Base-by-base conservation (phyloP, 2,888 invertebrate genomes). In the Acronicta alni region DNA sequence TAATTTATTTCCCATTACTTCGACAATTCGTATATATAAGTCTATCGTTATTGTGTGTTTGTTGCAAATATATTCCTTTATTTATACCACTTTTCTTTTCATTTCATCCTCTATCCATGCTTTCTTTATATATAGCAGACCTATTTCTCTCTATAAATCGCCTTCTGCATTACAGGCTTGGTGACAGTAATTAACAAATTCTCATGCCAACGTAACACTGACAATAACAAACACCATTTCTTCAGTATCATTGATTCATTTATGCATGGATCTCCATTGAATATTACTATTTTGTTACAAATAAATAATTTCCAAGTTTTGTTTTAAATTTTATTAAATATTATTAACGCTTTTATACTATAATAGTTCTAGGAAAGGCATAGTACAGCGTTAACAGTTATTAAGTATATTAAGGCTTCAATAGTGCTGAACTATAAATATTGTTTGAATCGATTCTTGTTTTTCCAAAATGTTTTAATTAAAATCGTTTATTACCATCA, bases 31-130 rank as follows among this genome's bases (percentile, higher is more conserved):
- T 87, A 85, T 89, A 85, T 89, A 86, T 92, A 89, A 92, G 87
- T 88, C 83, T 88, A 85, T 90, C 91, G 93, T 93, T 92, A 92
- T 81, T 88, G 89, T 91, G 93, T 93, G 93, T 93, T 92, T 92
- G 93, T 93, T 93, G 92, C 94, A 93, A 94, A 93, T 94, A 93
- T 93, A 93, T 88, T 92, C 89, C 90, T 93, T 93, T 93, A 92
- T 93, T 93, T 92, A 90, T 90, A 92, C 85, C 88, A 90, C 87
- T 89, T 85, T 91, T 93, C 92, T 94, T 93, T 93, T 93, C 89
- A 93, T 93, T 94, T 92, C 93, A 93, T 91, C 90, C 92, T 93
- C 83, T 88, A 70, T 90, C 89, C 89, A 91, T 91, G 92, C 93
- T 93, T 92, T 87, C 82, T 89, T 85, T 89, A 87, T 88, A 85